Evolutionary conservation across 2,113 vertebrate species (phyloP), one percentile per base, ranked within the genome.

Genomic region (Pungitius pungitius): DNA sequence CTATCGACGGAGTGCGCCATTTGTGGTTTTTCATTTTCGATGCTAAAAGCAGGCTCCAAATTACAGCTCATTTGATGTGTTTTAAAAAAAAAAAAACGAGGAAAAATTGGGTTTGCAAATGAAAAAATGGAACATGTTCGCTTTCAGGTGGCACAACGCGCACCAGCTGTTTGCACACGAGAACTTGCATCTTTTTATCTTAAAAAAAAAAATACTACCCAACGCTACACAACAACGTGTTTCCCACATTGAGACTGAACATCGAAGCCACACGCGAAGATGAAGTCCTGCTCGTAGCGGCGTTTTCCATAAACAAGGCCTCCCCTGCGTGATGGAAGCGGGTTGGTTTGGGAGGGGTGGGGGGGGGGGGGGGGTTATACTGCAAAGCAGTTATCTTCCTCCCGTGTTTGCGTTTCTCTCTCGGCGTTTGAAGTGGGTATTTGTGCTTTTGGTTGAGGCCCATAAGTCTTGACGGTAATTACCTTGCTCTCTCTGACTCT

Each of bases 381-480:
- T 62, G 71, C 26, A 45, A 51, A 76, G 57, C 9, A 67, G 54
- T 64, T 85, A 62, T 83, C 66, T 80, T 13, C 35, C 74, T 60
- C 52, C 74, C 58, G 39, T 80, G 85, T 87, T 89, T 90, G 75
- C 73, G 54, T 84, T 85, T 85, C 78, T 83, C 83, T 62, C 42
- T 69, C 42, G 26, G 67, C 20, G 59, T 89, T 90, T 88, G 89
- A 90, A 88, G 88, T 89, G 76, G 81, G 18, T 87, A 85, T 84
- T n/a, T 84, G 77, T 67, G 83, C 79, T 91, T 89, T 88, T 86
- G 85, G 89, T 89, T 26, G 64, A 81, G 75, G 75, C 83, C 81
- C 72, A 83, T n/a, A 81, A 84, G 74, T 82, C 85, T 77, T 85
- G 82, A 86, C 82, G 75, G 88, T 92, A 92, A 93, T 93, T 92